Base-by-base conservation (phyloP, 2,113 vertebrate genomes). In the Spermophilus dauricus region DNA sequence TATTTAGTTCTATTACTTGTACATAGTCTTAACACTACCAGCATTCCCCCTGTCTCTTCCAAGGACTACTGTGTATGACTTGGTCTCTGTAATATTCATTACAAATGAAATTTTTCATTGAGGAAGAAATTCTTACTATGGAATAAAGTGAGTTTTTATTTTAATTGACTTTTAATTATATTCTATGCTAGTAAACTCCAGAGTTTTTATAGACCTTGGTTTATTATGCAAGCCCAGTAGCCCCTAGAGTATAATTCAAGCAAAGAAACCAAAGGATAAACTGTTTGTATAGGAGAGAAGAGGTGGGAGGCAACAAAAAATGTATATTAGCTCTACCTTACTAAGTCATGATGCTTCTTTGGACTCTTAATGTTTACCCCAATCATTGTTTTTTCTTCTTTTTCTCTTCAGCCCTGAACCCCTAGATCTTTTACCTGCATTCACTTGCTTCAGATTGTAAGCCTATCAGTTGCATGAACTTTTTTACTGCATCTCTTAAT, bases 221-320 rank as follows among this genome's bases (percentile, higher is more conserved):
- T 94, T 97, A 20, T 77, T 87, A 12, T 94, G 32, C 34, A 85
- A 89, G 12, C 48, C 45, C 14, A 91, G 37, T 53, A 77, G 51
- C 30, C 51, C 73, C 42, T 75, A 81, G 76, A 48, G 77, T 86
- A 95, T 61, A 96, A 95, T 96, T 88, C 86, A 86, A 75, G 28
- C 67, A 81, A 34, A 92, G 72, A 85, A 80, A 28, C 22, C 73
- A 86, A 42, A 85, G 80, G 39, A 48, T 95, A 91, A 94, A 86
- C 39, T 84, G 30, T 17, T 94, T 42, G 63, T 91, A 17, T 16
- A 67, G 72, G 51, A 83, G 58, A 61, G 22, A 86, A 93, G 63
- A 93, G 30, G 17, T 89, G 16, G 61, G 24, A 39, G 37, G 75
- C 80, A 82, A 75, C 30, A 26, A 53, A 72, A 72, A 51, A 48